Evolutionary conservation across 2,888 invertebrate species (phyloP).

Genomic region (Temnothorax ravouxi): DNA sequence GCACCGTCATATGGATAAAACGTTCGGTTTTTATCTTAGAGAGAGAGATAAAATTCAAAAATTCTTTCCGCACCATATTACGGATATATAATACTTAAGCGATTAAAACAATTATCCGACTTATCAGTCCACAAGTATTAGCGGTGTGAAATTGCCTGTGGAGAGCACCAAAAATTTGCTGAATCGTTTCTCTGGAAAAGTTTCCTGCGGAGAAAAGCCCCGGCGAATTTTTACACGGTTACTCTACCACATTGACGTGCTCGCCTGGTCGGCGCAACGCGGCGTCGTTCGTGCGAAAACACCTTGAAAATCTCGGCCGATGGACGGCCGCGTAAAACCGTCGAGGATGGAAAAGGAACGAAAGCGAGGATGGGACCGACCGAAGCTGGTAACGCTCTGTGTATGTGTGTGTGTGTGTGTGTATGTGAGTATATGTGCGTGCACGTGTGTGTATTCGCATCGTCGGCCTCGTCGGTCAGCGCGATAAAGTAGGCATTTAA

Average conservation of each 20-base stretch:
- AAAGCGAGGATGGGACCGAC: constrained; percentile 24
- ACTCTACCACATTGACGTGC: constrained; percentile 7
- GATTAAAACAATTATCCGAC: constrained; percentile 39
- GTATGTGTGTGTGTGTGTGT: background rate
- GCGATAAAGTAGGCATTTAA: constrained; percentile 82
- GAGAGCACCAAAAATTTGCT: constrained; percentile 14
- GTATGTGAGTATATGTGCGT: background rate
- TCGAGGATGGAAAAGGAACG: constrained; percentile 15
- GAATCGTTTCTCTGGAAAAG: constrained; percentile 15
- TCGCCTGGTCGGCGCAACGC: constrained; percentile 12
- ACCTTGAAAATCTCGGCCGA: constrained; percentile 48
- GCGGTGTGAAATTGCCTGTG: background rate
- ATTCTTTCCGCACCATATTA: background rate
- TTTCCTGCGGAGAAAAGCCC: background rate
- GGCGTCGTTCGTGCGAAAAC: constrained; percentile 39
- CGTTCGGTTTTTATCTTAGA: background rate
- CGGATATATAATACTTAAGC: background rate
- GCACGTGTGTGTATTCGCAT: background rate
- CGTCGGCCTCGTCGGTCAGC: constrained; percentile 42
- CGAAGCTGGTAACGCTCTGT: constrained; percentile 53
- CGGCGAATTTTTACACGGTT: constrained; percentile 11
- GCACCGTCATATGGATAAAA: background rate
- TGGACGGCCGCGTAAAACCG: constrained; percentile 24
- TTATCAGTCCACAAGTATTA: constrained; percentile 1
- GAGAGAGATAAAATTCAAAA: constrained; percentile 4